A percentile compares a stretch with the other conserved stretches of the same genome.
These are phyloP conservation scores for Sesamia nonagrioides DNA, from an alignment of 1,140 invertebrate genomes.

Conservation along the genomic window DNA sequence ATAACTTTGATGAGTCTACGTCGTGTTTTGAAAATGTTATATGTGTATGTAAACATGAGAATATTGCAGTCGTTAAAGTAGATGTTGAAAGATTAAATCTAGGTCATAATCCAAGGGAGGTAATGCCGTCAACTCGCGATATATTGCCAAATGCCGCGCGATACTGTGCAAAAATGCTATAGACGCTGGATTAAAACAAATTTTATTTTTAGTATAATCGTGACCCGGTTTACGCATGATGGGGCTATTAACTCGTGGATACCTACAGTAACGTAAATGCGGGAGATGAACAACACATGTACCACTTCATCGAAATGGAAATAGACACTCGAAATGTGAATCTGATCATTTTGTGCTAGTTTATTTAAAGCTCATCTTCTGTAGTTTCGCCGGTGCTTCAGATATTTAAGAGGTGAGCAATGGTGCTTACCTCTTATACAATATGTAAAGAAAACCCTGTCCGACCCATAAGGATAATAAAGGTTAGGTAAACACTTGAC, in stretches of 20 bases:
- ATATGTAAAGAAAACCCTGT: too few species aligned
- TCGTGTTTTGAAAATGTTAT: constrained; percentile 38
- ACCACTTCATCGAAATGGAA: constrained; percentile 9
- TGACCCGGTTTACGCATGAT: constrained; percentile 55
- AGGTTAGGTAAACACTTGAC: too few species aligned
- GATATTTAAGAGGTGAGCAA: too few species aligned
- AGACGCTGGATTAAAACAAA: constrained; percentile 54
- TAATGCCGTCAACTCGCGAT: constrained; percentile 50
- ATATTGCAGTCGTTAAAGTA: constrained; percentile 43
- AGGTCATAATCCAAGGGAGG: constrained; percentile 63
- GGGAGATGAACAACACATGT: constrained; percentile 56
- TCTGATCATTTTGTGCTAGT: not conserved
- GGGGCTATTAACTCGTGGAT: constrained; percentile 59
- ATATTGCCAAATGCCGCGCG: constrained; percentile 50
- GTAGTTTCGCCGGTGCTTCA: too few species aligned
- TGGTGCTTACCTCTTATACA: too few species aligned
- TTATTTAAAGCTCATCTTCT: too few species aligned
- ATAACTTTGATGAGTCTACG: constrained; percentile 27
- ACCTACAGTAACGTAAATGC: constrained; percentile 45
- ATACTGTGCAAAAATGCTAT: constrained; percentile 60
- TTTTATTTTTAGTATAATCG: constrained; percentile 61
- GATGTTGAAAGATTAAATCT: constrained; percentile 53
- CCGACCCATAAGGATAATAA: too few species aligned
- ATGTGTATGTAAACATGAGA: constrained; percentile 34
- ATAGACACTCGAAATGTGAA: not conserved